Percentiles rank a stretch among this genome's conserved stretches.
Evolutionary conservation across 1,140 invertebrate genomes (phyloP).

Genomic region (Pseudobourletiella spinata): DNA sequence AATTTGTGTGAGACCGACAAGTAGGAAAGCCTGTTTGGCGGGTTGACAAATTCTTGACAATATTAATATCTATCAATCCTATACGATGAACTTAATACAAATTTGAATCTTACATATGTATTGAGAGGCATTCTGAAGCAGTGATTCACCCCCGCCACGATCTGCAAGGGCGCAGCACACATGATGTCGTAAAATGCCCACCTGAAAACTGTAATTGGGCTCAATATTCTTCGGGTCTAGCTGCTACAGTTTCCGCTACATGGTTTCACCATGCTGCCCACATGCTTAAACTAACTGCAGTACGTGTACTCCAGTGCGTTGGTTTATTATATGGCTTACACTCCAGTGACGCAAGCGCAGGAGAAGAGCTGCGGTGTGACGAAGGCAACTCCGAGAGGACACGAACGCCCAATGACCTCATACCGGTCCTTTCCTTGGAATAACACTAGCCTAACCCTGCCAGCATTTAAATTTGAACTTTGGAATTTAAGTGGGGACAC

Average conservation of each 20-base stretch:
- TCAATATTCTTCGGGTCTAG: neutral
- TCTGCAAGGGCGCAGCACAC: slow-evolving; percentile 9
- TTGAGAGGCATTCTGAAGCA: slow-evolving; percentile 16
- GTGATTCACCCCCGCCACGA: slow-evolving; percentile 13
- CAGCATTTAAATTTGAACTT: slow-evolving; percentile 4
- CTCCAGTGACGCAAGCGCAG: slow-evolving; percentile 23
- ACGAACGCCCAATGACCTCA: slow-evolving; percentile 10
- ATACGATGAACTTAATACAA: neutral
- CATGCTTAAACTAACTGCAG: no score
- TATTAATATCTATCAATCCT: no score
- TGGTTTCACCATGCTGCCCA: no score
- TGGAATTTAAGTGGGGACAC: slow-evolving; percentile 4
- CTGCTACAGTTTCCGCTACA: neutral
- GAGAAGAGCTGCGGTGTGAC: slow-evolving; percentile 11
- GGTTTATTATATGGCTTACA: no score
- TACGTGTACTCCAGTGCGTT: no score
- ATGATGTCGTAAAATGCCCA: slow-evolving; percentile 21
- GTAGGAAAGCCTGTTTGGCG: neutral
- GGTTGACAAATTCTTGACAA: neutral
- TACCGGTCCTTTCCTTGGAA: slow-evolving; percentile 7
- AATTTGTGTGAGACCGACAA: no score
- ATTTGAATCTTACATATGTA: slow-evolving; percentile 8
- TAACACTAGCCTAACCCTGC: neutral
- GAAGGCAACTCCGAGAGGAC: slow-evolving; percentile 17
- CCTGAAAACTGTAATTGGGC: slow-evolving; percentile 1